Evolutionary conservation across 2,113 vertebrate genomes (phyloP).

Genomic region (Vimba vimba): DNA sequence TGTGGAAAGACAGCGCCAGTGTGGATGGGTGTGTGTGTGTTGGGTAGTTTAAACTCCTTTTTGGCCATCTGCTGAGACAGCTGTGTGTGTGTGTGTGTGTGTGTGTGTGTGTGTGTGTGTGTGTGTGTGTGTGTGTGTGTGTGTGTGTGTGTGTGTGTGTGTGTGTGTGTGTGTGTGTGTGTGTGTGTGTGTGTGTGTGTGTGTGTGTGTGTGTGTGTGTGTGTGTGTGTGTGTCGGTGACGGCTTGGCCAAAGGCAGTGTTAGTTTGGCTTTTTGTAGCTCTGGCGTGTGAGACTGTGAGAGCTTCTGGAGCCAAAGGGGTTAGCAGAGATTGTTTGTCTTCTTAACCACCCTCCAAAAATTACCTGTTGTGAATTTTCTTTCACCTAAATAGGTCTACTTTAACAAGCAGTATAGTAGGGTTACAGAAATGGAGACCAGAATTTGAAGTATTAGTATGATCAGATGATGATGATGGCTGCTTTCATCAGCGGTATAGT

Average conservation of each 20-base stretch:
- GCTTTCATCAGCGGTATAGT: not conserved
- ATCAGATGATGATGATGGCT: not conserved
- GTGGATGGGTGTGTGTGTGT: not conserved
- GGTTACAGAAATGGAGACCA: not conserved
- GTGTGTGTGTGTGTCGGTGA: conserved; percentile 22
- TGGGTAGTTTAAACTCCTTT: conserved; percentile 29
- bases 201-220: conserved; percentile 30
- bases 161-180: conserved; percentile 37
- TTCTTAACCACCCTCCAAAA: not conserved
- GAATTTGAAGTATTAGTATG: not conserved
- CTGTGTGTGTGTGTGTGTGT: conserved; percentile 36
- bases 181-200: conserved; percentile 33
- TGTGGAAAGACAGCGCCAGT: not conserved
- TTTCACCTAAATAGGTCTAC: not conserved
- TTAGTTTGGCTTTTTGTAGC: conserved; percentile 6
- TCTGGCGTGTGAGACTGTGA: not conserved
- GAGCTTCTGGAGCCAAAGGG: conserved; percentile 2
- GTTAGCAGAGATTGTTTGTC: not conserved
- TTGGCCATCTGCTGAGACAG: conserved; percentile 59
- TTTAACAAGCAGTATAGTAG: not conserved
- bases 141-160: conserved; percentile 33
- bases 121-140: conserved; percentile 38
- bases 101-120: conserved; percentile 32
- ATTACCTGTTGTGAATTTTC: not conserved
- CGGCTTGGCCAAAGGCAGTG: not conserved